Evolutionary conservation across 1,140 invertebrate genomes (phyloP), one percentile per base, ranked within the genome.

Genomic region (Saccostrea echinata): DNA sequence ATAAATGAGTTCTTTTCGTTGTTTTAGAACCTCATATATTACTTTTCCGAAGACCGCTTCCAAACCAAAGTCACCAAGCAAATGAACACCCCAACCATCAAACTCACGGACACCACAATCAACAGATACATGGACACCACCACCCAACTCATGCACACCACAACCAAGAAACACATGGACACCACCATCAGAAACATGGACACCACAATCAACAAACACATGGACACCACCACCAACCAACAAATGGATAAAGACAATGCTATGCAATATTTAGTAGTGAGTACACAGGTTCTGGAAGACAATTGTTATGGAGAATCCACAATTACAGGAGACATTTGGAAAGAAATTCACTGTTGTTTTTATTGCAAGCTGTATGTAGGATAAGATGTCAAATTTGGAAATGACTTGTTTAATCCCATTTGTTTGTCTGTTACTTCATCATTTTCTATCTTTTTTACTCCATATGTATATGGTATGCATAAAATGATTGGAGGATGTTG

Each of bases 21-120:
- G 51, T 91, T 92, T 71, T 89, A 94, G 93, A 94, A 61, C 93
- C 93, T 35, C 93, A 94, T 90, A 91, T 94, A 11, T 86, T 94
- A 12, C 90, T 94, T 51, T 94, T 94, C 87, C 84, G 93, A 52
- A 89, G 93, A 68, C 92, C 91, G n/a, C 33, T 92, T 64, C 90
- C 92, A 21, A 80, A 80, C 16, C 55, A 61, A 30, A 33, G 21
- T 80, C 43, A 43, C 43, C 43, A 43, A 8, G 6, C 43, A 43
- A 43, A 9, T 43, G 43, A 43, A 43, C 18, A 30, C 30, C 76
- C 30, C 30, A 30, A 80, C 76, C 27, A 43, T 8, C 13, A 43
- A 6, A 80, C 35, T 30, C 76, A 33, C 4, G 16, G 27, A 8
- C 27, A 43, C 43, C 43, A 30, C 76, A 43, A 43, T 43, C 24